These are phyloP conservation scores for Hydractinia echinata DNA, from an alignment of 30 jellyfish, hydroid and myxozoan species.

Conservation along the genomic window DNA sequence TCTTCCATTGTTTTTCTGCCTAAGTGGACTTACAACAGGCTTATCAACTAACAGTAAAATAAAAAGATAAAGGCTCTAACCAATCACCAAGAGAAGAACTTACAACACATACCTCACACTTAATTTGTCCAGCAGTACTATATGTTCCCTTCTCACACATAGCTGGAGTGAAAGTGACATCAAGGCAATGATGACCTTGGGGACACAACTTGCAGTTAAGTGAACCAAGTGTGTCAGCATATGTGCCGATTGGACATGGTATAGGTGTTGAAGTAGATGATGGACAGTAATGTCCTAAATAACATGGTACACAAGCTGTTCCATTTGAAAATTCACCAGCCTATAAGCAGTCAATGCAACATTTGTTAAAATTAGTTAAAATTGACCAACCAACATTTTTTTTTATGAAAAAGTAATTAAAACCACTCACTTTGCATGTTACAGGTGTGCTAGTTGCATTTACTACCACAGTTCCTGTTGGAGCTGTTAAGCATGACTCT, in stretches of 20 bases:
- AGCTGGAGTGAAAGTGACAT: constrained; percentile 55
- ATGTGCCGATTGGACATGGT: constrained; percentile 81
- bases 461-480: constrained; percentile 19
- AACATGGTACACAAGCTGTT: constrained; percentile 60
- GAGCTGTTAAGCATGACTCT: constrained; percentile 28
- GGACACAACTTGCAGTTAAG: constrained; percentile 62
- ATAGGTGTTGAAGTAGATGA: constrained; percentile 57
- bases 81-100: too few relatives aligned
- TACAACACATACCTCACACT: constrained; percentile 47
- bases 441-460: neutral
- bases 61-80: too few relatives aligned
- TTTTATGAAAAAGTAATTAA: neutral
- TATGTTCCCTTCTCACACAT: constrained; percentile 57
- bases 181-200: constrained; percentile 57
- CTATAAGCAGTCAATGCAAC: constrained; percentile 34
- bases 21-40: too few relatives aligned
- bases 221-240: constrained; percentile 55
- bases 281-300: constrained; percentile 79
- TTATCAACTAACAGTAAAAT: too few relatives aligned
- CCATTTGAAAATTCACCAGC: constrained; percentile 77
- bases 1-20: too few relatives aligned
- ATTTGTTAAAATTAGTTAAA: neutral
- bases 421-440: constrained; percentile 4
- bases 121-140: constrained; percentile 75
- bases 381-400: neutral